Evolutionary conservation across 1,140 invertebrate species (phyloP), one percentile per base, ranked within the genome.

Genomic region (Saxidomus purpurata): DNA sequence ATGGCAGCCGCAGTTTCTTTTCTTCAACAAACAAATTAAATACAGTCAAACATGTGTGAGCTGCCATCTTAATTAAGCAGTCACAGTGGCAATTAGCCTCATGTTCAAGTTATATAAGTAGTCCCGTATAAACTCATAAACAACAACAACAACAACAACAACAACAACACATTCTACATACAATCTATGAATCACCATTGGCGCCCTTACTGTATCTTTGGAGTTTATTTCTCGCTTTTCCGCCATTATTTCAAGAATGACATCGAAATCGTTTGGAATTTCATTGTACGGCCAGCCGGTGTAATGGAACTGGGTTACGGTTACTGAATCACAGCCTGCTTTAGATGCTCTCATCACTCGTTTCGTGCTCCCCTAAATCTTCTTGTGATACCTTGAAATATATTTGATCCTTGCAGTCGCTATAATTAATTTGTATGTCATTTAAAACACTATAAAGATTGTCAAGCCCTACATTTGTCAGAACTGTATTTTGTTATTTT

Each of bases 1-100:
- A 97, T 97, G 49, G 97, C 97, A 95, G 97, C 97, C 38, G 97
- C 97, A 31, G 97, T 97, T 38, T 97, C 97, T n/a, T 97, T 97
- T 90, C 97, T 94, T 4, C 97, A 97, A 96, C 97, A 97, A n/a
- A n/a, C n/a, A n/a, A n/a, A n/a, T n/a, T n/a, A n/a, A n/a, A n/a
- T n/a, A n/a, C n/a, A n/a, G n/a, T n/a, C n/a, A n/a, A n/a, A n/a
- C n/a, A n/a, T n/a, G n/a, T n/a, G n/a, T n/a, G n/a, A n/a, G n/a
- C n/a, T n/a, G n/a, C n/a, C n/a, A n/a, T n/a, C n/a, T n/a, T n/a
- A n/a, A n/a, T n/a, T n/a, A n/a, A n/a, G n/a, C n/a, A n/a, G n/a
- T n/a, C n/a, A n/a, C n/a, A n/a, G n/a, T n/a, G n/a, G n/a, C n/a
- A n/a, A n/a, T n/a, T n/a, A n/a, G n/a, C n/a, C n/a, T n/a, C n/a